Conservation (phyloP, 2,888 invertebrate species). For the Euproctis similis region DNA sequence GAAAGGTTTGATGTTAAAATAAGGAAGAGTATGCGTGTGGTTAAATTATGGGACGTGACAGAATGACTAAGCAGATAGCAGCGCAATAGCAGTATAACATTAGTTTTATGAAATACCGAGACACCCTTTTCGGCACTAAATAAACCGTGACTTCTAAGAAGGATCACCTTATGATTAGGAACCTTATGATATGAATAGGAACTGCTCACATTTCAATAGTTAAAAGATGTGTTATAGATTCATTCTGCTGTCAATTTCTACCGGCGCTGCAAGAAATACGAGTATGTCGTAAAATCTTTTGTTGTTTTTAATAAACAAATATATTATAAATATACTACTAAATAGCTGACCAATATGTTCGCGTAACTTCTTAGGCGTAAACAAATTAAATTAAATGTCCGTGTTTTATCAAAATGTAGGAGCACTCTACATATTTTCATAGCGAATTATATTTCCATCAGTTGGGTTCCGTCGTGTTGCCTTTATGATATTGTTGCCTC, state of each 20-base stretch:
- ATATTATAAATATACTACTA: slow-evolving; percentile 15
- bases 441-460: slow-evolving; percentile 26
- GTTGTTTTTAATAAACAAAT: slow-evolving; percentile 5
- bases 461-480: slow-evolving; percentile 11
- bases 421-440: slow-evolving; percentile 22
- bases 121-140: too few species aligned
- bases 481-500: slow-evolving; percentile 9
- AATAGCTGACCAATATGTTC: slow-evolving; percentile 10
- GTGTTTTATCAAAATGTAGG: slow-evolving; percentile 32
- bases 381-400: slow-evolving; percentile 18
- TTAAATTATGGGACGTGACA: too few species aligned
- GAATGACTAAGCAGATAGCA: too few species aligned
- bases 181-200: neutral
- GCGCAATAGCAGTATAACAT: too few species aligned
- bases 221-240: too few species aligned
- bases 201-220: neutral
- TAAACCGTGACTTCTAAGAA: too few species aligned
- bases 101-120: too few species aligned
- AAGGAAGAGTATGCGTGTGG: too few species aligned
- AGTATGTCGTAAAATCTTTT: neutral
- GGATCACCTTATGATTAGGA: too few species aligned
- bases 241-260: too few species aligned
- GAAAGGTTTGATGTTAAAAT: neutral
- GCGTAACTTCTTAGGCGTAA: slow-evolving; percentile 12
- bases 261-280: too few species aligned